Percentiles rank a stretch among this genome's conserved stretches.
Conservation (phyloP, 2,797 vertebrate species). For the Girardinus metallicus region DNA sequence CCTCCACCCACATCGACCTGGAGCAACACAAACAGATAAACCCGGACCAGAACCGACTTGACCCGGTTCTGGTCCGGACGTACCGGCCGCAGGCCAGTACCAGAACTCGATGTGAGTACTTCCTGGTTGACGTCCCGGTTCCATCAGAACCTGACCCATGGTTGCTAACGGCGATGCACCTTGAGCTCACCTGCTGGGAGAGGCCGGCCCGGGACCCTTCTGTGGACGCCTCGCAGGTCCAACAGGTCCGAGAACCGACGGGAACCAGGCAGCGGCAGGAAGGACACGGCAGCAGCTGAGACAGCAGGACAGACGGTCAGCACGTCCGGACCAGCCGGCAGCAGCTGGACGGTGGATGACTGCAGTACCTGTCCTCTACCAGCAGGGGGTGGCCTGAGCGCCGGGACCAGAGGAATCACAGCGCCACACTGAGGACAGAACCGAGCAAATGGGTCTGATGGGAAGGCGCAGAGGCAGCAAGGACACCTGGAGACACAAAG, state of each 20-base stretch:
- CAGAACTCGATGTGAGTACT: no score
- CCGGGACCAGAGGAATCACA: slow-evolving; percentile 76
- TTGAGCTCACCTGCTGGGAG: slow-evolving; percentile 78
- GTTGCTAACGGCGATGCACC: neutral
- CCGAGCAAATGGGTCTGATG: slow-evolving; percentile 84
- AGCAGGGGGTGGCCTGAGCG: slow-evolving; percentile 76
- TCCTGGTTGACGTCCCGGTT: neutral
- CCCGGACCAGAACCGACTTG: no score
- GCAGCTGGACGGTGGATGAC: neutral
- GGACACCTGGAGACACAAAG: slow-evolving; percentile 78
- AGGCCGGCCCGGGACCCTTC: slow-evolving; percentile 72
- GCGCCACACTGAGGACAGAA: slow-evolving; percentile 90
- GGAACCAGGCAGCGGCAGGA: slow-evolving; percentile 86
- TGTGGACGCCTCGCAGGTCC: slow-evolving; percentile 87
- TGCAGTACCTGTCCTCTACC: slow-evolving; percentile 84
- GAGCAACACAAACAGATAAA: slow-evolving; percentile 8
- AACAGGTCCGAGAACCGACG: slow-evolving; percentile 81
- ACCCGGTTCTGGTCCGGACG: no score
- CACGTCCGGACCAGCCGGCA: neutral
- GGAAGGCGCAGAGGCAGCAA: slow-evolving; percentile 79
- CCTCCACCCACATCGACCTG: slow-evolving; percentile 63
- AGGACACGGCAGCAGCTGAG: slow-evolving; percentile 83
- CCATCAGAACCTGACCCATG: neutral
- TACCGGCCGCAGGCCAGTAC: no score
- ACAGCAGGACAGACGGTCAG: slow-evolving; percentile 7